A percentile compares a stretch with the other conserved stretches of the same genome.
Evolutionary conservation across 1,140 invertebrate species (phyloP).

Genomic region (Armadillidium nasatum): DNA sequence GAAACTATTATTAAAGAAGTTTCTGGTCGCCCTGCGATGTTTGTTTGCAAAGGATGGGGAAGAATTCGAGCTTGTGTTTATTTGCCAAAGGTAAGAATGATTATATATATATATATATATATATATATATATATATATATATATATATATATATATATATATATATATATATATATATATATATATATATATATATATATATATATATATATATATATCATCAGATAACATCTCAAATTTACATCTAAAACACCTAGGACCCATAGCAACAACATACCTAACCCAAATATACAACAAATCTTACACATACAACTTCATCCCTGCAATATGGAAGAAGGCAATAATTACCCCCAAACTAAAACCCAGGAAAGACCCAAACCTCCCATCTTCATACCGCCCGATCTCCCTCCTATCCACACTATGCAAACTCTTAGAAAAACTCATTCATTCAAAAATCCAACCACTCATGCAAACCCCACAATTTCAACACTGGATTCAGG

Average conservation of each 20-base stretch:
- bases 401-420: too few species aligned
- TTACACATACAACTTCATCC: too few species aligned
- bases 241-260: not conserved
- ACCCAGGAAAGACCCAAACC: too few species aligned
- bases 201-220: not conserved
- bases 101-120: not conserved
- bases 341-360: too few species aligned
- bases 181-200: not conserved
- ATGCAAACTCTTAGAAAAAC: too few species aligned
- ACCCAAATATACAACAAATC: too few species aligned
- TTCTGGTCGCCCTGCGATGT: not conserved
- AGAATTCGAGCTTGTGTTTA: not conserved
- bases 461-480: too few species aligned
- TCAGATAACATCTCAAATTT: not conserved
- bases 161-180: not conserved
- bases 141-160: too few species aligned
- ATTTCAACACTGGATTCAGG: too few species aligned
- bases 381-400: too few species aligned
- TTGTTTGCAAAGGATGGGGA: not conserved
- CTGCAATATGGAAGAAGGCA: too few species aligned
- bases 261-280: not conserved
- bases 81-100: not conserved
- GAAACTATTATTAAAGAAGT: conserved; percentile 5
- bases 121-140: not conserved
- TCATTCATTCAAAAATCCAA: too few species aligned